Evolutionary conservation across 2,113 vertebrate species (phyloP), one percentile per base, ranked within the genome.

Genomic region (Rhizomys pruinosus): DNA sequence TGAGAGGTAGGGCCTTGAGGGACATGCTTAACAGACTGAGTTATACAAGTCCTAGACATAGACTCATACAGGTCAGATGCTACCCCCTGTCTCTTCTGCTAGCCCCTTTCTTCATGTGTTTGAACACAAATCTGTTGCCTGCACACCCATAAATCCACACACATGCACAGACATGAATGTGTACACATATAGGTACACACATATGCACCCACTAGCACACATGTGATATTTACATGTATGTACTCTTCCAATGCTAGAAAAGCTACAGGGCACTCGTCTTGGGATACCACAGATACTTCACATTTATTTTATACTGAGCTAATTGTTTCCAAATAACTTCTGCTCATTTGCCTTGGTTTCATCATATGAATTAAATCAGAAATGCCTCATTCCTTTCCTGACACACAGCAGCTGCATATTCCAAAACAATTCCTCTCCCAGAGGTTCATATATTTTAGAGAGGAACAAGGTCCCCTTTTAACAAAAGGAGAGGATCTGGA

Each of bases 81-180:
- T 55, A 25, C 59, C 57, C 5, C 72, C 39, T 61, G 23, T 42
- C 1, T 37, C 23, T 77, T 12, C 29, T 23, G 0, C 1, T 34
- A 16, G 1, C 7, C 5, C 37, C 19, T 44, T 91, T 25, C 64
- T 39, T 5, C 12, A 1, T 5, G 15, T 3, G 20, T 27, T 6
- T 1, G 47, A 66, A 16, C 20, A 4, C 25, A 23, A 3, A 29
- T 11, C 3, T 3, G 12, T 23, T 15, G 17, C 4, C 34, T 7
- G 47, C 17, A 52, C 17, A 32, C 34, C 19, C n/a, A 79, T 29
- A 63, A 6, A 63, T 9, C 23, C 4, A 66, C 22, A 23, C 29
- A 42, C 29, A 15, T 32, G 23, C 23, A 17, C 47, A 85, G 42
- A 23, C 5, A 73, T 0, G 1, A 25, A 39, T 42, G 27, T 7